Evolutionary conservation across 2,888 invertebrate genomes (phyloP).

Genomic region (Cheiracanthium punctorium): DNA sequence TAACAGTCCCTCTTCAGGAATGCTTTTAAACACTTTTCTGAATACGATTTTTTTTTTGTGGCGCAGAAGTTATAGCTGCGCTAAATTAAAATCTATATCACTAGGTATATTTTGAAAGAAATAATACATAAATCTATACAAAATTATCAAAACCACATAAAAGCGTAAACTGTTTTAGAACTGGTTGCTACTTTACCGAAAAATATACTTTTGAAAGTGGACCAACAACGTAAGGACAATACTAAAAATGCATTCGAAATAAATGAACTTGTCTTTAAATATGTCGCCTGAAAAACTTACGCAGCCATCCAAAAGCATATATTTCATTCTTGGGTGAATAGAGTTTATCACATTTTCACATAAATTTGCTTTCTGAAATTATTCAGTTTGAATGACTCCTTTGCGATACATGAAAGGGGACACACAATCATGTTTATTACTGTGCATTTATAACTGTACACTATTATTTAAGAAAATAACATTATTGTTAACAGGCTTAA

Average conservation of each 20-base stretch:
- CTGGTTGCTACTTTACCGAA: background rate
- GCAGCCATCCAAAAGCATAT: background rate
- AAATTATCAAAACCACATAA: background rate
- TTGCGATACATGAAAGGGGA: too few relatives aligned
- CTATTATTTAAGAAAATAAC: too few relatives aligned
- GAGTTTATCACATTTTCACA: background rate
- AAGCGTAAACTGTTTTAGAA: background rate
- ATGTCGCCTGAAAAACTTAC: background rate
- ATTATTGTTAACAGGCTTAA: too few relatives aligned
- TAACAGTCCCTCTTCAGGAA: background rate
- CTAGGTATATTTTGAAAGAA: background rate
- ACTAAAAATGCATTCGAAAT: background rate
- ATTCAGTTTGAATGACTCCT: background rate
- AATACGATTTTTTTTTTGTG: background rate
- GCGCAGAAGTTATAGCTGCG: background rate
- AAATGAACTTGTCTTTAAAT: background rate
- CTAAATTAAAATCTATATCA: background rate
- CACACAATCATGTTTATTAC: background rate
- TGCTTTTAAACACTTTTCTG: background rate
- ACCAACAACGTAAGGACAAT: background rate
- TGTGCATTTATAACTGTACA: too few relatives aligned
- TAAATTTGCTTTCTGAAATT: background rate
- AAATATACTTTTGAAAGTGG: background rate
- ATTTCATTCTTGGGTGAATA: background rate
- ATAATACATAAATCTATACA: background rate